Base-by-base conservation (phyloP, 2,797 vertebrate species). In the Poliocrania exsul region DNA sequence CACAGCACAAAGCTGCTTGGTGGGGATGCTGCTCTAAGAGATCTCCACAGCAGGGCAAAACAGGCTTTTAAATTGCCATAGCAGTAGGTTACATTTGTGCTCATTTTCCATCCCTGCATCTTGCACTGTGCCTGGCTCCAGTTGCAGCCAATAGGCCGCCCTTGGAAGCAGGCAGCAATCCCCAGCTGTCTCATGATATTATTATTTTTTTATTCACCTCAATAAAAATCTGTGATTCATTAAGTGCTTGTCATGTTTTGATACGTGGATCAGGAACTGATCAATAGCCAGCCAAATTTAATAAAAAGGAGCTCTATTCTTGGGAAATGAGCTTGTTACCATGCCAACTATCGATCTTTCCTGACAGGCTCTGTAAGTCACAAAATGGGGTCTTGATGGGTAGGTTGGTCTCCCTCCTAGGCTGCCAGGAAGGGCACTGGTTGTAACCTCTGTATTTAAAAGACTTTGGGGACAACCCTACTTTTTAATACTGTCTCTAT, bases 331-430 rank as follows among this genome's bases (percentile, higher is more conserved):
- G 94, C 93, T 97, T 57, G 95, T 98, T 97, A 95, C 97, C 96
- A 98, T 98, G 98, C 96, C 97, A 98, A 98, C 97, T 96, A 98
- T 98, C 91, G 75, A 98, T 98, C 96, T 96, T 89, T 64, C 66
- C 94, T 96, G 93, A 96, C 96, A 90, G 90, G 95, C 71, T 21
- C 95, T 88, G 49, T 81, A 93, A 95, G 91, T 96, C 50, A 33
- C 92, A 94, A 97, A 97, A 96, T 81, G 94, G 92, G 95, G 73
- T 86, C 88, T 92, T 93, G 94, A 92, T 91, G 93, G 74, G 74
- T 72, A 78, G 71, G 47, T 74, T 44, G 81, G 42, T 65, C 84
- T 95, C 94, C 57, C 64, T 93, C 79, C 78, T 82, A 86, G 81
- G 70, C 88, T 79, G 90, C 84, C 94, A 84, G 93, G 78, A 97